Evolutionary conservation across 1,140 invertebrate species (phyloP).

Genomic region (Cotesia chilonis): DNA sequence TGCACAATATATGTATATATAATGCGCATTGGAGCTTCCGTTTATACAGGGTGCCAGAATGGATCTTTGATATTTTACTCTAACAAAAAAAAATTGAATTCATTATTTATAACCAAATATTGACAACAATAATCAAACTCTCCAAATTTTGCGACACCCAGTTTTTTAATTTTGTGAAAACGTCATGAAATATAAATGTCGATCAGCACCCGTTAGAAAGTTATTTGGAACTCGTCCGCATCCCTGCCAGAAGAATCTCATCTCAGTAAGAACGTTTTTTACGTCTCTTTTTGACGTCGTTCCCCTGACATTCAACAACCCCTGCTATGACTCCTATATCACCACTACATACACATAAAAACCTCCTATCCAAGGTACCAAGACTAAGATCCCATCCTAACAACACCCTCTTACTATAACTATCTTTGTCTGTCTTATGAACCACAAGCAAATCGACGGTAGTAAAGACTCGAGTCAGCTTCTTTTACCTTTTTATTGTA

Average conservation of each 20-base stretch:
- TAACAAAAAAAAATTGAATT: not conserved
- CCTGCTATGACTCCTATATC: conserved; percentile 21
- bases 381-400: too few species aligned
- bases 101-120: not conserved
- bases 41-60: conserved; percentile 10
- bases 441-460: not conserved
- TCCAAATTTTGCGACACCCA: too few species aligned
- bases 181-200: not conserved
- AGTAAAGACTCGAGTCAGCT: conserved; percentile 16
- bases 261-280: too few species aligned
- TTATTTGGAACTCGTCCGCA: not conserved
- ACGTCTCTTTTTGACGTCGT: conserved; percentile 35
- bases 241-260: not conserved
- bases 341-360: too few species aligned
- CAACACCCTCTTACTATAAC: too few species aligned
- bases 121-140: too few species aligned
- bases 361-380: too few species aligned
- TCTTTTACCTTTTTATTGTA: conserved; percentile 2
- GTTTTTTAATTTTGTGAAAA: not conserved
- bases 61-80: not conserved
- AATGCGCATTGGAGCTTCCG: not conserved
- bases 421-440: not conserved
- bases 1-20: not conserved
- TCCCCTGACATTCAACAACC: conserved; percentile 44
- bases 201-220: not conserved